Evolutionary conservation across 2,113 vertebrate genomes (phyloP).

Genomic region (Noctilio leporinus): DNA sequence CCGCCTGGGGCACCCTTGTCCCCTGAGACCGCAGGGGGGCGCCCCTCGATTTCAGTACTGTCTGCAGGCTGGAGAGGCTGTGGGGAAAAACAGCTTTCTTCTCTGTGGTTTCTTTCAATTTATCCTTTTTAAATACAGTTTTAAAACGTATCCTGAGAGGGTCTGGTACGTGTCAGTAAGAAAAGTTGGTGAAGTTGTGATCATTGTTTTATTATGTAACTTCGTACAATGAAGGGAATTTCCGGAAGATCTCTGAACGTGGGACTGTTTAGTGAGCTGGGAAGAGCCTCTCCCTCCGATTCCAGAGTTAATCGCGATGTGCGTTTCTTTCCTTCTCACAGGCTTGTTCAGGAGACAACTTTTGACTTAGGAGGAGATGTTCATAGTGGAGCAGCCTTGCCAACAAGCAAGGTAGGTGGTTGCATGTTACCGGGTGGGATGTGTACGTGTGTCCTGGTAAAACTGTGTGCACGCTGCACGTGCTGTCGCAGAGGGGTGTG

Average conservation of each 20-base stretch:
- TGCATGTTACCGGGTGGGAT: accelerated
- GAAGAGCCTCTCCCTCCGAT: neutral
- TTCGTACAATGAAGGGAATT: neutral
- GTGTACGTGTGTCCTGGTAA: accelerated
- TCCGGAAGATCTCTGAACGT: neutral
- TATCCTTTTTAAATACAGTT: neutral
- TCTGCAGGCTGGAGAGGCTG: neutral
- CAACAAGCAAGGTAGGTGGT: constrained; percentile 90
- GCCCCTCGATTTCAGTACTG: too few relatives aligned
- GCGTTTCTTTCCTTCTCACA: constrained; percentile 60
- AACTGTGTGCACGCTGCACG: too few relatives aligned
- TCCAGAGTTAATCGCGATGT: neutral
- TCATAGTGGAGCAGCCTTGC: constrained; percentile 86
- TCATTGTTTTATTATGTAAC: neutral
- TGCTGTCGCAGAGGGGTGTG: neutral
- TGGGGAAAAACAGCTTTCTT: neutral
- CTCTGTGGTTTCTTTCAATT: neutral
- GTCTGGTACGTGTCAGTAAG: neutral
- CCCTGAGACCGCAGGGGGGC: too few relatives aligned
- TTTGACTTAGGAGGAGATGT: constrained; percentile 95
- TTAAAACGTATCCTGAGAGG: neutral
- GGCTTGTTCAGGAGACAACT: constrained; percentile 91
- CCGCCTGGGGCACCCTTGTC: too few relatives aligned
- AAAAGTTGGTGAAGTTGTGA: neutral
- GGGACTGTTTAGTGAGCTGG: neutral